Base-by-base conservation (phyloP, 2,888 invertebrate species). In the Torymus auratus region DNA sequence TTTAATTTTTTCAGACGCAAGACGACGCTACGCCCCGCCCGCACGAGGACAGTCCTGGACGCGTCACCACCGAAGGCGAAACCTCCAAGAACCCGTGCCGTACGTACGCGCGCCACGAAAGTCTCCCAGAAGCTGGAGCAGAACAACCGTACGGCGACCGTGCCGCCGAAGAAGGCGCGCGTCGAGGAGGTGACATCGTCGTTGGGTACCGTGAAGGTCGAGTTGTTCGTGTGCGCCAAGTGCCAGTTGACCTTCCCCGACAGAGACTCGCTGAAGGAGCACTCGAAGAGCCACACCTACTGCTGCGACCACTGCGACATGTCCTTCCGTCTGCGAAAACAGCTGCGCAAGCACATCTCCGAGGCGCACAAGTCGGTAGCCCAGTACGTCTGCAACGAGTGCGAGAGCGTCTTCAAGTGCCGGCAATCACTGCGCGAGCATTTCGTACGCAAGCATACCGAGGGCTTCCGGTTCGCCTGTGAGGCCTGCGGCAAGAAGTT, bases 401-500 rank as follows among this genome's bases (percentile, higher is more conserved):
- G 83, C 77, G 65, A 62, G 1, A 56, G 17, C 58, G 15, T 60
- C 1, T 83, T 83, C 76, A 79, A 78, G 61, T 81, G 76, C 50
- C 68, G 81, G 3, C 83, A 81, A 52, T 81, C 81, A 2, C 41
- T 83, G 23, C 75, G 78, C n/a, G 80, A 81, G 67, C 89, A 89
- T 79, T 86, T 88, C 23, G 87, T 86, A 14, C 86, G 89, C 11
- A 89, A 86, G 70, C 89, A 88, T 72, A 87, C 85, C 5, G 84
- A 86, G 2, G 88, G 86, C 5, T 89, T 84, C 58, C 87, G 88
- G 7, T 88, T 87, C 83, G 84, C 82, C 23, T 89, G 89, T 84
- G 86, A 86, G 11, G 82, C 83, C 23, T 89, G 89, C 60, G 85
- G 85, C 0, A 88, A 88, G 69, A 89, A 88, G 80, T 89, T 88